A percentile compares a stretch with the other conserved stretches of the same genome.
Evolutionary conservation across 2,888 invertebrate genomes (phyloP).

Genomic region (Cerastis rubricosa): DNA sequence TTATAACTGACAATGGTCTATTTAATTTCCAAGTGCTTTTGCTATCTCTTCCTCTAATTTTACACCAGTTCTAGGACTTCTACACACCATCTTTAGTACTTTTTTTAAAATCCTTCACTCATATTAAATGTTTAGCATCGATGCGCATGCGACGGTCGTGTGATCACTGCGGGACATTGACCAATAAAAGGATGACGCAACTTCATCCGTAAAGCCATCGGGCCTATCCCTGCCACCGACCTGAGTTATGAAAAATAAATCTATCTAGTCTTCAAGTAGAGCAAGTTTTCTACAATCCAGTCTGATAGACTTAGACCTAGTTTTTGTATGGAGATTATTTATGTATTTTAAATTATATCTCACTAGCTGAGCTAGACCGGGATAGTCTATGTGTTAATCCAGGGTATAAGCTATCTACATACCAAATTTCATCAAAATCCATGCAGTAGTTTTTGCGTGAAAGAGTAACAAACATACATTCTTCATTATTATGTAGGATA

Average conservation of each 20-base stretch:
- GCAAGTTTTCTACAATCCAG: slow-evolving; percentile 61
- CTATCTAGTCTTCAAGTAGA: slow-evolving; percentile 30
- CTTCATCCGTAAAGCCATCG: neutral
- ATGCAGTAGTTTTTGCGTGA: no score
- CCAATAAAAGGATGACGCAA: slow-evolving; percentile 15
- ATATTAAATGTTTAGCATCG: neutral
- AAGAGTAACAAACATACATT: no score
- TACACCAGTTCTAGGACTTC: neutral
- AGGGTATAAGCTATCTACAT: no score
- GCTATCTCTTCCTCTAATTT: no score
- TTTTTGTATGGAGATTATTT: slow-evolving; percentile 59
- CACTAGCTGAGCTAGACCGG: no score
- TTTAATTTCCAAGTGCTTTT: neutral
- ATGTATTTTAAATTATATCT: slow-evolving; percentile 65
- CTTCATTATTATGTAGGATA: no score
- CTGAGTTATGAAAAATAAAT: slow-evolving; percentile 7
- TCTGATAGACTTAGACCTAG: slow-evolving; percentile 41
- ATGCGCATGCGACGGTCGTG: slow-evolving; percentile 8
- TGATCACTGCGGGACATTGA: neutral
- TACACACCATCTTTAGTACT: neutral
- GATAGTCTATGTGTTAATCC: no score
- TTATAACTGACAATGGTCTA: neutral
- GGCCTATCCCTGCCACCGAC: neutral
- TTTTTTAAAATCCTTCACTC: neutral
- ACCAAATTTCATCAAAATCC: no score